Base-by-base conservation (phyloP, 2,113 vertebrate genomes). In the Amblyornis subalaris region DNA sequence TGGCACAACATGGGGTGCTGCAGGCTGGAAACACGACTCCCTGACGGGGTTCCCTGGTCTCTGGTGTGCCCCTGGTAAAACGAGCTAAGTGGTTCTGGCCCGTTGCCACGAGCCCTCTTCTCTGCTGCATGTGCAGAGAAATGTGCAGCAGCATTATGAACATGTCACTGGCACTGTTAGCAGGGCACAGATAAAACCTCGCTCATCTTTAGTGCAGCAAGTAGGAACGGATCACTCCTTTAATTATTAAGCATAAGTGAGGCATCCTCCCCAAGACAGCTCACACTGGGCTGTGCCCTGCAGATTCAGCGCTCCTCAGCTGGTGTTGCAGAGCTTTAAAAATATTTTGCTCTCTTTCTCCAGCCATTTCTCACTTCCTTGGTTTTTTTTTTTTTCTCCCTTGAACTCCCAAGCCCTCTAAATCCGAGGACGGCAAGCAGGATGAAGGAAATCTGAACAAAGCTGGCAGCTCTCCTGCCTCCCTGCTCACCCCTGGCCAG, bases 81-180 rank as follows among this genome's bases (percentile, higher is more conserved):
- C 96, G 97, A 98, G 98, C 98, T 98, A 98, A 98, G 98, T 98
- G 98, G 97, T 98, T 98, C 97, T 98, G 97, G 97, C 97, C 95
- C 96, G 31, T 80, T 97, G 97, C 97, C 98, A 98, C 83, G 20
- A 97, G 97, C 96, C 94, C 29, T 97, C 91, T 96, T 93, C 73
- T 36, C 45, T 72, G 51, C 71, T 91, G 54, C 47, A 14, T 55
- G 91, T 57, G 71, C 82, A 94, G 91, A 83, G 91, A 92, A 93
- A 96, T 95, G 96, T 97, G 95, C 96, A 96, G 89, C 96, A 97
- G 97, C 88, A 92, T 94, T 95, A 90, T 91, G 92, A 96, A 95
- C 92, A 93, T 85, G 95, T 94, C 96, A 97, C 67, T 82, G 79
- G 96, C 92, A 76, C 94, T 74, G 96, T 61, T 93, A 96, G 70